Evolutionary conservation across 2,113 vertebrate genomes (phyloP).

Genomic region (Poecile atricapillus): DNA sequence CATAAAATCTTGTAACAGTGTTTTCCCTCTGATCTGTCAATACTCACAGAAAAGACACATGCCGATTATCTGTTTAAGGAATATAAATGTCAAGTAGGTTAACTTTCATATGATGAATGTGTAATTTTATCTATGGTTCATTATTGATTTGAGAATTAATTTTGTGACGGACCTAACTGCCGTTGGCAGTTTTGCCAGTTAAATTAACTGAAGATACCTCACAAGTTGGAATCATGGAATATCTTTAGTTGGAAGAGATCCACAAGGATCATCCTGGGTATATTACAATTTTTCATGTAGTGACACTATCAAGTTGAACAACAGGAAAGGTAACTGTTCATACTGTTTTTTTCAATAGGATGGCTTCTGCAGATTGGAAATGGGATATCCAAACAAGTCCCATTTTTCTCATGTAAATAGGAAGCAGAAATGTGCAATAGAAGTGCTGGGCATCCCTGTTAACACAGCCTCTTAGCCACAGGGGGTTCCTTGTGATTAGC

Average conservation of each 20-base stretch:
- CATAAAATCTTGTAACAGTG: background rate
- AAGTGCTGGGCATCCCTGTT: background rate
- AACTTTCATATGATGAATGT: background rate
- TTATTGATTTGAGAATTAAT: conserved; percentile 42
- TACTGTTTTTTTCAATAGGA: background rate
- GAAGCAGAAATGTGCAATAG: background rate
- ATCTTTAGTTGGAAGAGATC: background rate
- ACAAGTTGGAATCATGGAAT: background rate
- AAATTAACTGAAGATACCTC: background rate
- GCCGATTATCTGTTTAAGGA: background rate
- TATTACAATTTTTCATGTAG: background rate
- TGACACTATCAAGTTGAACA: background rate
- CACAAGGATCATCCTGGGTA: background rate
- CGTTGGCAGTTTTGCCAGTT: background rate
- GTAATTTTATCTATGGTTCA: background rate
- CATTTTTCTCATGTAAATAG: background rate
- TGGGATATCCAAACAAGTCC: background rate
- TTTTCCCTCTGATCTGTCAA: background rate
- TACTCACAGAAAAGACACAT: background rate
- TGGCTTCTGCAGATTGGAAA: background rate
- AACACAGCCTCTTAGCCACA: accelerated
- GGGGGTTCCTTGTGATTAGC: background rate
- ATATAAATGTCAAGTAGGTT: background rate
- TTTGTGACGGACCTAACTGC: background rate
- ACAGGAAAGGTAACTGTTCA: background rate